Base-by-base conservation (phyloP, 2,113 vertebrate genomes). In the Syngnathus scovelli region DNA sequence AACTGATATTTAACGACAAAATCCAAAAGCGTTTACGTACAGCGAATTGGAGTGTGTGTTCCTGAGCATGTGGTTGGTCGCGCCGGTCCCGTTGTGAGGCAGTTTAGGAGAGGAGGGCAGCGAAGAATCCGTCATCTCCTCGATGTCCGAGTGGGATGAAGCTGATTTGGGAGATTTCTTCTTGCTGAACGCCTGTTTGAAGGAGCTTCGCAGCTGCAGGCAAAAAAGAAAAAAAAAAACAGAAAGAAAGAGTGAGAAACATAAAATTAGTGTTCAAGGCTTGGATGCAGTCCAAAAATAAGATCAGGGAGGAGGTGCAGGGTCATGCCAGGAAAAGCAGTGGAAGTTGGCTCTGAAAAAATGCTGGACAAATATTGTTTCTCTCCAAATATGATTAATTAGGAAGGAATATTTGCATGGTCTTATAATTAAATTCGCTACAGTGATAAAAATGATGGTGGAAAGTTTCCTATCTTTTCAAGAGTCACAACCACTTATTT, bases 131-230 rank as follows among this genome's bases (percentile, higher is more conserved):
- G 94, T 98, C 96, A 98, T 99, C 90, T 99, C 96, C 88, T 98
- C 97, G 11, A 99, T 99, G 85, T 99, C 97, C 0, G 96, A 99
- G 83, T 98, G 97, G 64, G 96, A 99, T 23, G 97, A 98, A 0
- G 97, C 97, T 0, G 97, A 99, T 88, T 98, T 98, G 6, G 97
- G 97, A 37, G 97, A 98, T 65, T 98, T 99, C 92, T 98, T 99
- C 87, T 99, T 99, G 70, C 94, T 94, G 68, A 99, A 99, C 4
- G 97, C 97, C 90, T 99, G 96, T 85, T 99, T 99, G 92, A 99
- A 99, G 87, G 96, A 99, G 85, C 96, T 99, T 71, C 96, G 92
- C 63, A 99, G 86, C 97, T 99, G 92, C 75, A 91, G 55, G 69
- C 4, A 36, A 3, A 23, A 70, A 76, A 64, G 49, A 67, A 10